Evolutionary conservation across 2,888 invertebrate genomes (phyloP), one percentile per base, ranked within the genome.

Genomic region (Drosophila diplacantha): DNA sequence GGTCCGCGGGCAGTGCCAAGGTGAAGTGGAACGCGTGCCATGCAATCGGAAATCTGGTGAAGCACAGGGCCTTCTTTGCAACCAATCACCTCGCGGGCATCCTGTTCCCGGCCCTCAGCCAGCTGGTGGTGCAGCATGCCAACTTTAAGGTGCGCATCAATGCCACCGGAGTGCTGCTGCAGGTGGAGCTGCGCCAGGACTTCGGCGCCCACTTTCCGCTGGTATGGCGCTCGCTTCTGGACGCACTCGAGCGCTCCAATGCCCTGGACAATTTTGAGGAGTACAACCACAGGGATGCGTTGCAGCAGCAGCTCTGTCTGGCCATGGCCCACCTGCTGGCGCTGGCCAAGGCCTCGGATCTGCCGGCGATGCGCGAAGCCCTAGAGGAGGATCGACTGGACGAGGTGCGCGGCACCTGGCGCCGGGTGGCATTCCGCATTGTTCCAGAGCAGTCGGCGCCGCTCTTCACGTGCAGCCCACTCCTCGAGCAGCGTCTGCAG

Each of bases 11-110:
- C 50, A 93, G 93, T 85, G 94, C 96, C 91, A 96, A 96, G 90
- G 95, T 96, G 35, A 91, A 95, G 53, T 97, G 97, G 97, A 97
- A 97, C 88, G 93, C 96, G 2, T 97, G 96, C 86, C 94, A 96
- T 86, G 96, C 96, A 1, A 88, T 96, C 58, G 94, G 95, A 24
- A 94, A 93, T 78, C 91, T 94, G 65, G 91, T 96, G 89, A 93
- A 91, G 79, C 93, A 93, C 83, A 89, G 90, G 5, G 65, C 71
- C 1, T 57, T 88, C 12, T 87, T 87, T 57, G 55, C 71, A 2
- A 81, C 87, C 41, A 70, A 47, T n/a, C 50, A 44, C 29, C 18
- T 67, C 46, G 62, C 69, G 4, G 64, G 51, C 34, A 69, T 74
- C 5, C 91, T 95, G 0, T 93, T 94, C 74, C 89, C 91, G 14